Evolutionary conservation across 23 tunicate species (phyloP).

Genomic region (Botrylloides violaceus): DNA sequence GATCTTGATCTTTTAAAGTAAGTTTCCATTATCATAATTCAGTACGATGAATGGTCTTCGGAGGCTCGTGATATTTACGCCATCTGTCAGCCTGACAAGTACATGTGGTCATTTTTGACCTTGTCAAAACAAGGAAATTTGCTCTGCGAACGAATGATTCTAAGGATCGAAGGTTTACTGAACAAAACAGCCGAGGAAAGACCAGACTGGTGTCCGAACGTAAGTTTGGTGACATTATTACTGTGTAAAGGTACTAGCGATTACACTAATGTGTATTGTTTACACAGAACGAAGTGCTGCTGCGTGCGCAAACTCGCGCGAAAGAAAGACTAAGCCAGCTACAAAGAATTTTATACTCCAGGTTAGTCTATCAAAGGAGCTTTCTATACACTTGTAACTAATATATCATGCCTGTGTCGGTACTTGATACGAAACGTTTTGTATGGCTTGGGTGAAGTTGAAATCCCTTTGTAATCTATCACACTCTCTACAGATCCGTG

Average conservation of each 20-base stretch:
- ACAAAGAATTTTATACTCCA: slow-evolving; percentile 48
- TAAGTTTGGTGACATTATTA: background rate
- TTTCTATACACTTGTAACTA: too few species aligned
- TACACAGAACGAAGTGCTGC: slow-evolving; percentile 48
- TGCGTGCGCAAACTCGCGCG: slow-evolving; percentile 43
- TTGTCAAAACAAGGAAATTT: slow-evolving; percentile 71
- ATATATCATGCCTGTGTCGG: too few species aligned
- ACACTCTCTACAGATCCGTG: background rate
- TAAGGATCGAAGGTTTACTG: slow-evolving; percentile 35
- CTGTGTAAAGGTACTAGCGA: background rate
- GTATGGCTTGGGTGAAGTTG: too few species aligned
- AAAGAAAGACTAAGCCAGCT: slow-evolving; percentile 61
- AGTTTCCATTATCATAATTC: background rate
- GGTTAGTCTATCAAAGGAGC: too few species aligned
- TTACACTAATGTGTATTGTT: background rate
- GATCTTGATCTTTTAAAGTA: too few species aligned
- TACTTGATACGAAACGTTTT: too few species aligned
- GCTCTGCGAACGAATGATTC: slow-evolving; percentile 58
- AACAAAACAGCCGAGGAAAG: slow-evolving; percentile 20
- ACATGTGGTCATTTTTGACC: slow-evolving; percentile 87
- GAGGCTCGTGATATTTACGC: slow-evolving; percentile 92
- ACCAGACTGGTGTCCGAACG: slow-evolving; percentile 88
- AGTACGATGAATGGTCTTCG: slow-evolving; percentile 94
- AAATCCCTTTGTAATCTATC: background rate
- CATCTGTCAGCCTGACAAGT: slow-evolving; percentile 65